Evolutionary conservation across 2,113 vertebrate genomes (phyloP).

Genomic region (Silurus glanis): DNA sequence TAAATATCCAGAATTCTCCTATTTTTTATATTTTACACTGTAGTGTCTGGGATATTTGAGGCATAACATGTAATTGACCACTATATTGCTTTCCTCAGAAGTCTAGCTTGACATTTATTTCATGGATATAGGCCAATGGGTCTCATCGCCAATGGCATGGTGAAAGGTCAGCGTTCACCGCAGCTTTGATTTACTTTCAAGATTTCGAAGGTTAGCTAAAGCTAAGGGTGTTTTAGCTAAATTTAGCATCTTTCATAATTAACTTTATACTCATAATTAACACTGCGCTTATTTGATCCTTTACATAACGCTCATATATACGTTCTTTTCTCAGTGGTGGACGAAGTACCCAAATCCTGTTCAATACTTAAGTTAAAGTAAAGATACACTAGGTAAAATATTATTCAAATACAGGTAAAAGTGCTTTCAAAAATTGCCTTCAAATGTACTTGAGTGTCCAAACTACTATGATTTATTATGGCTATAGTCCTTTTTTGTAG

Average conservation of each 20-base stretch:
- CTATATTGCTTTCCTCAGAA: slow-evolving; percentile 12
- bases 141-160: not conserved
- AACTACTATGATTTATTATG: too few relatives aligned
- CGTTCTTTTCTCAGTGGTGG: too few relatives aligned
- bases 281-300: not conserved
- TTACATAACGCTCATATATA: not conserved
- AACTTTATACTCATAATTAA: not conserved
- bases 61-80: not conserved
- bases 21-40: not conserved
- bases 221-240: not conserved
- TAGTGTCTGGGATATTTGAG: not conserved
- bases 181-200: slow-evolving; percentile 9
- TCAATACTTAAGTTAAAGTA: too few relatives aligned
- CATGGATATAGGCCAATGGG: not conserved
- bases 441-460: too few relatives aligned
- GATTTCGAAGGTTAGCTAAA: not conserved
- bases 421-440: too few relatives aligned
- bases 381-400: too few relatives aligned
- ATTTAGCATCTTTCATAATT: not conserved
- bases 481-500: too few relatives aligned
- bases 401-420: too few relatives aligned
- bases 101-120: slow-evolving; percentile 15
- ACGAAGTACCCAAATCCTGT: too few relatives aligned
- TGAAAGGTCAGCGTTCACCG: not conserved
- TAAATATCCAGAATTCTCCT: not conserved